Conservation (phyloP, 2,888 invertebrate genomes). For the Limnephilus auricula region DNA sequence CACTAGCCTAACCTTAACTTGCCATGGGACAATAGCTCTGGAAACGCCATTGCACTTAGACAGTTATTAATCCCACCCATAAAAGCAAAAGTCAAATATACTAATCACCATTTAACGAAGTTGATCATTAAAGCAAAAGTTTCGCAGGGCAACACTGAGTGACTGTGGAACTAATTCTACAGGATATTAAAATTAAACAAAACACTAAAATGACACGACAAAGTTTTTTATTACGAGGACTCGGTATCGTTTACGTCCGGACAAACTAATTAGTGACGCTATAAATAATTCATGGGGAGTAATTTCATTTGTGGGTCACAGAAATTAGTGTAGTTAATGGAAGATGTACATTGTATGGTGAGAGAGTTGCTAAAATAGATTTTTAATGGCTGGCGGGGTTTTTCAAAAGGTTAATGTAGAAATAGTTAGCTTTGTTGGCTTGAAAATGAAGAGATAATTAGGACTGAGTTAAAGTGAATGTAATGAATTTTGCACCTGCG, state of each 20-base stretch:
- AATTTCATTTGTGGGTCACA: neutral
- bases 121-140: neutral
- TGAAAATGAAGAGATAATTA: neutral
- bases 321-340: neutral
- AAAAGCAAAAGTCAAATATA: neutral
- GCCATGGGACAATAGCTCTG: too few relatives aligned
- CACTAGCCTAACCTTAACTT: too few relatives aligned
- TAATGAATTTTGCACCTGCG: neutral
- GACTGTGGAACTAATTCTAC: neutral
- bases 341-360: neutral
- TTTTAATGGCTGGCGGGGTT: neutral
- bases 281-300: neutral
- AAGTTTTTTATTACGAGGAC: neutral
- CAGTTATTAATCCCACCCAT: neutral
- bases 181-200: neutral
- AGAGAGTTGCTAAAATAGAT: neutral
- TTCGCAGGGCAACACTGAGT: neutral
- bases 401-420: neutral
- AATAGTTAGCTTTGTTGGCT: neutral
- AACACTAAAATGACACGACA: neutral
- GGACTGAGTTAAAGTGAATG: neutral
- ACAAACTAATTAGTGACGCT: neutral
- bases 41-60: neutral
- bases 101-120: neutral
- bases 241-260: neutral